Conservation (phyloP, 2,888 invertebrate species). For the Oxystoma pomonae region DNA sequence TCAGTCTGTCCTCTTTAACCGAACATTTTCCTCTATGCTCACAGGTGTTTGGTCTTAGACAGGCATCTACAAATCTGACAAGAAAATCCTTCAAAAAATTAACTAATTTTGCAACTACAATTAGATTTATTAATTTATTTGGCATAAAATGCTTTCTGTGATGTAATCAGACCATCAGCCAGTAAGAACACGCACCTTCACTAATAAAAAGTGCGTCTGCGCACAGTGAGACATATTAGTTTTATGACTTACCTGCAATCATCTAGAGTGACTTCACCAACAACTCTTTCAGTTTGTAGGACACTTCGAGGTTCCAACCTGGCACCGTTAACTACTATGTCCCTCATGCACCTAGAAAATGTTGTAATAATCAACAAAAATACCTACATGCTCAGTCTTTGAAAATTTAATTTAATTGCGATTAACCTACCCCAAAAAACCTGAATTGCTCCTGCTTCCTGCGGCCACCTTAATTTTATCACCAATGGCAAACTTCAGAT, state of each 20-base stretch:
- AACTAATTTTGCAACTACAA: too few species aligned
- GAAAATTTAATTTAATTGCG: not conserved
- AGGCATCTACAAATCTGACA: constrained; percentile 77
- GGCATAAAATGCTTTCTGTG: too few species aligned
- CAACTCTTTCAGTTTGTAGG: constrained; percentile 76
- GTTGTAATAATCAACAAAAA: constrained; percentile 5
- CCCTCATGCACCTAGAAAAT: constrained; percentile 92
- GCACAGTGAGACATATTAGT: constrained; percentile 38
- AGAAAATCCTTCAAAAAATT: too few species aligned
- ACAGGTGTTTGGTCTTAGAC: constrained; percentile 84
- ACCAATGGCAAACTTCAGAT: constrained; percentile 45
- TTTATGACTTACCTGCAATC: constrained; percentile 73
- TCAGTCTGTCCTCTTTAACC: constrained; percentile 80
- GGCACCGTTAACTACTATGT: constrained; percentile 78
- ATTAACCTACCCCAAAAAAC: constrained; percentile 69
- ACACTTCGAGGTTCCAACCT: constrained; percentile 74
- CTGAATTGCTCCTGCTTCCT: constrained; percentile 68
- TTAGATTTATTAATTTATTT: too few species aligned
- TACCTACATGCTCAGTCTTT: not conserved
- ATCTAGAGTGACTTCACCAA: constrained; percentile 85
- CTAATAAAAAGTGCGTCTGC: too few species aligned
- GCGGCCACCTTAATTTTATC: constrained; percentile 64
- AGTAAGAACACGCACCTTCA: too few species aligned
- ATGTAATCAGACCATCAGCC: too few species aligned
- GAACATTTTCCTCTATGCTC: constrained; percentile 91